Evolutionary conservation across 2,113 vertebrate genomes (phyloP).

Genomic region (Labeo rohita): DNA sequence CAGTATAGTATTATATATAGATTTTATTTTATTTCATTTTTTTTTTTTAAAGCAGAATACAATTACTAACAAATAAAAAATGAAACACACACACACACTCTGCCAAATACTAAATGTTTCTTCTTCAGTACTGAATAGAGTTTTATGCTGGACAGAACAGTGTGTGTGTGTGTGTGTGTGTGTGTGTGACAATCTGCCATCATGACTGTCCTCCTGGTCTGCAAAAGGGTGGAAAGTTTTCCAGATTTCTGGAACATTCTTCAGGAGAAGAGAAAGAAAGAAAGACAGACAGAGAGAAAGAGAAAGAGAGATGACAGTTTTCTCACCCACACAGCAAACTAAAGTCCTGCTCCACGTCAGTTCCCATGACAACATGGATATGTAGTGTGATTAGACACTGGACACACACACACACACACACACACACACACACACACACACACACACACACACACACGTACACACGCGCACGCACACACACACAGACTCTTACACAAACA

Average conservation of each 20-base stretch:
- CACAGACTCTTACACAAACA: too few relatives aligned
- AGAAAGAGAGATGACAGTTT: constrained; percentile 16
- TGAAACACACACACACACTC: too few relatives aligned
- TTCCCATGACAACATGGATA: constrained; percentile 50
- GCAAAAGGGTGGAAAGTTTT: background rate
- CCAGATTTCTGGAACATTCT: constrained; percentile 25
- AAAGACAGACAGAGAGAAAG: constrained; percentile 12
- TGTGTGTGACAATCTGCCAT: background rate
- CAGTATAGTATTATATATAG: too few relatives aligned
- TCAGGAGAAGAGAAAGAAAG: constrained; percentile 2
- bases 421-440: background rate
- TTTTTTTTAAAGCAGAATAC: too few relatives aligned
- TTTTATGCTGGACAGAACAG: too few relatives aligned
- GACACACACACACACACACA: background rate
- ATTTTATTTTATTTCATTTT: too few relatives aligned
- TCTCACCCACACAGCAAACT: constrained; percentile 39
- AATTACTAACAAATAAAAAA: too few relatives aligned
- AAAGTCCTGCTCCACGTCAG: constrained; percentile 30
- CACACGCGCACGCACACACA: background rate
- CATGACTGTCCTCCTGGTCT: background rate
- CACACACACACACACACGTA: too few relatives aligned
- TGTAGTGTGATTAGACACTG: constrained; percentile 27
- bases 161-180: too few relatives aligned
- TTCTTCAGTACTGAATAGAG: too few relatives aligned
- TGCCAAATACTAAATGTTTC: too few relatives aligned